Evolutionary conservation across 2,113 vertebrate species (phyloP).

Genomic region (Prunella himalayana): DNA sequence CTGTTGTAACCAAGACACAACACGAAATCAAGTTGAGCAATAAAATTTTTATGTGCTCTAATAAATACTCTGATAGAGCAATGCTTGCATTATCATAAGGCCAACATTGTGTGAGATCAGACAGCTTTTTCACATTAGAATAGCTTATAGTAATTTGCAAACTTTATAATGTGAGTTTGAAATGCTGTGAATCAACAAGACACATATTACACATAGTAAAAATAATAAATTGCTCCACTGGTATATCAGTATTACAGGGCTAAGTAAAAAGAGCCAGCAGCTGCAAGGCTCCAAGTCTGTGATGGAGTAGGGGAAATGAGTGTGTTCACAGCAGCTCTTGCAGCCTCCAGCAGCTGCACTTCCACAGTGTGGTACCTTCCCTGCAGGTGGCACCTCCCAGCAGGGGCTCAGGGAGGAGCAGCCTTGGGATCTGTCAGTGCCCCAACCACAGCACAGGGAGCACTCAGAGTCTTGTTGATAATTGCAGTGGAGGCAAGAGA

Average conservation of each 20-base stretch:
- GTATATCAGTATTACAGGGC: not conserved
- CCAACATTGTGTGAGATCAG: slow-evolving; percentile 33
- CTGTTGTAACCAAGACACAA: slow-evolving; percentile 60
- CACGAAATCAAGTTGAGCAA: slow-evolving; percentile 47
- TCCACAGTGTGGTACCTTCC: not conserved
- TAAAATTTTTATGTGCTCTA: slow-evolving; percentile 49
- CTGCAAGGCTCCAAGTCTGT: not conserved
- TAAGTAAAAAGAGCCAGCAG: not conserved
- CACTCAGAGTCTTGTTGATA: not conserved
- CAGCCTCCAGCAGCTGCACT: not conserved
- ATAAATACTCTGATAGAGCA: slow-evolving; percentile 27
- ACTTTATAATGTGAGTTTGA: slow-evolving; percentile 55
- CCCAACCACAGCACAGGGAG: not conserved
- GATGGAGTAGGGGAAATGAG: not conserved
- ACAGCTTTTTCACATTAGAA: slow-evolving; percentile 37
- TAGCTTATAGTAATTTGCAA: slow-evolving; percentile 29
- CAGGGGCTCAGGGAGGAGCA: not conserved
- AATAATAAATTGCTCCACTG: not conserved
- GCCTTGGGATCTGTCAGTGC: not conserved
- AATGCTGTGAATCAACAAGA: slow-evolving; percentile 56
- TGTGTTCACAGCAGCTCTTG: not conserved
- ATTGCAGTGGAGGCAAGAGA: not conserved
- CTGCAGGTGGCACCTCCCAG: not conserved
- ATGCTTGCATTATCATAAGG: slow-evolving; percentile 31
- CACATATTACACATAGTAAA: not conserved